Conservation (phyloP, 2,888 invertebrate species). For the Catocala fraxini region DNA sequence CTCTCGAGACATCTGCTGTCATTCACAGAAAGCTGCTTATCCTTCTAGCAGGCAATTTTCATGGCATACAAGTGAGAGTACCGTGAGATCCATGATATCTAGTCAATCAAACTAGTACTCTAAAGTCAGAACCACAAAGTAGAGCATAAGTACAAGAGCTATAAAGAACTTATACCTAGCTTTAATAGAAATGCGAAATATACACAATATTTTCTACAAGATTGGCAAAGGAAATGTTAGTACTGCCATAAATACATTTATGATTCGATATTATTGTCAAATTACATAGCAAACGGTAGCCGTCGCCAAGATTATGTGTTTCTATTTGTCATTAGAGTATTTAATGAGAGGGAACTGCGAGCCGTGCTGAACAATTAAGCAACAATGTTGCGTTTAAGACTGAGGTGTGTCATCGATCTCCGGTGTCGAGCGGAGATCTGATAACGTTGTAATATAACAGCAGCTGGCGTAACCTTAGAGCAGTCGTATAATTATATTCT, state of each 20-base stretch:
- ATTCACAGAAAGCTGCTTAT: too few species aligned
- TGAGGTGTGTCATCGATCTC: slow-evolving; percentile 5
- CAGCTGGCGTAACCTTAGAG: slow-evolving; percentile 3
- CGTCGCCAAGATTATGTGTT: background rate
- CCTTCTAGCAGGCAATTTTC: too few species aligned
- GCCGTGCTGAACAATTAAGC: slow-evolving; percentile 7
- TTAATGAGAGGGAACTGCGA: background rate
- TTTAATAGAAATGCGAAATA: background rate
- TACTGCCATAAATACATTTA: slow-evolving; percentile 2
- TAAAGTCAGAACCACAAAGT: too few species aligned
- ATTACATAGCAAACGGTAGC: slow-evolving; percentile 6
- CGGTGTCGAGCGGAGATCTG: background rate
- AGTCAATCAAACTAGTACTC: too few species aligned
- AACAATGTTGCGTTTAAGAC: slow-evolving; percentile 17
- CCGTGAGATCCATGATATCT: too few species aligned
- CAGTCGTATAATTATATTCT: background rate
- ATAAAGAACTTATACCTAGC: background rate
- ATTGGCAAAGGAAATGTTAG: background rate
- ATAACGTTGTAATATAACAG: background rate
- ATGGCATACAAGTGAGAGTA: too few species aligned
- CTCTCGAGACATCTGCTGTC: too few species aligned
- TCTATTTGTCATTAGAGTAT: slow-evolving; percentile 7
- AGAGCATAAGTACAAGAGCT: background rate
- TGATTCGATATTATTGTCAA: slow-evolving; percentile 6
- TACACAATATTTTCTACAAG: background rate